Evolutionary conservation across 2,797 vertebrate genomes (phyloP).

Genomic region (Pelobates cultripes): DNA sequence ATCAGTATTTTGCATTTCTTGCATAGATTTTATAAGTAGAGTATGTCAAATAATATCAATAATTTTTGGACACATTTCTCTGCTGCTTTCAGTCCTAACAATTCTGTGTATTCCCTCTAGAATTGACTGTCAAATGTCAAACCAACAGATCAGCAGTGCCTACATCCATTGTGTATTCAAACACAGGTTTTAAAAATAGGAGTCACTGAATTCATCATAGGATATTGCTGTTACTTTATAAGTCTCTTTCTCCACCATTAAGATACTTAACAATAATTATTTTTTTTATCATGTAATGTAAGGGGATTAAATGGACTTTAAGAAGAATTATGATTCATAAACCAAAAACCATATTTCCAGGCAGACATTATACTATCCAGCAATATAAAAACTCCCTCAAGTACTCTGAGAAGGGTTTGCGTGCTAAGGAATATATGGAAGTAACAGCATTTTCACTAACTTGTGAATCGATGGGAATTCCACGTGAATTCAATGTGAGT

Average conservation of each 20-base stretch:
- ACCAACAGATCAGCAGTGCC: slow-evolving; percentile 12
- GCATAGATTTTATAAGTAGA: no score
- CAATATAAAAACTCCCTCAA: no score
- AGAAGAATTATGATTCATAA: not conserved
- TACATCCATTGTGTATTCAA: slow-evolving; percentile 28
- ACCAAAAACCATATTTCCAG: no score
- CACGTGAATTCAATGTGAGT: no score
- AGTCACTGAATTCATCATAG: not conserved
- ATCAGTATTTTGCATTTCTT: no score
- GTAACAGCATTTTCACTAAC: no score
- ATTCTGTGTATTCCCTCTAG: slow-evolving; percentile 47
- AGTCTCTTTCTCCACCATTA: not conserved
- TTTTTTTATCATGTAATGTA: not conserved
- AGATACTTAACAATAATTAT: no score
- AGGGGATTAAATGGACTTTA: not conserved
- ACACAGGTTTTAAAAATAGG: slow-evolving; percentile 24
- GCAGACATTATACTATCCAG: no score
- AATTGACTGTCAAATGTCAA: slow-evolving; percentile 47
- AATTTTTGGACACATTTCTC: slow-evolving; percentile 19
- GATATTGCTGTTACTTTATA: not conserved
- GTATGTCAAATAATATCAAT: slow-evolving; percentile 2
- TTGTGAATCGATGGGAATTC: no score
- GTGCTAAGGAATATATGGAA: no score
- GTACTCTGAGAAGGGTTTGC: no score
- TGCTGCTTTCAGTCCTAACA: slow-evolving; percentile 40